Percentiles rank a stretch among this genome's conserved stretches.
Evolutionary conservation across 2,888 invertebrate species (phyloP).

Genomic region (Bugula neritina): DNA sequence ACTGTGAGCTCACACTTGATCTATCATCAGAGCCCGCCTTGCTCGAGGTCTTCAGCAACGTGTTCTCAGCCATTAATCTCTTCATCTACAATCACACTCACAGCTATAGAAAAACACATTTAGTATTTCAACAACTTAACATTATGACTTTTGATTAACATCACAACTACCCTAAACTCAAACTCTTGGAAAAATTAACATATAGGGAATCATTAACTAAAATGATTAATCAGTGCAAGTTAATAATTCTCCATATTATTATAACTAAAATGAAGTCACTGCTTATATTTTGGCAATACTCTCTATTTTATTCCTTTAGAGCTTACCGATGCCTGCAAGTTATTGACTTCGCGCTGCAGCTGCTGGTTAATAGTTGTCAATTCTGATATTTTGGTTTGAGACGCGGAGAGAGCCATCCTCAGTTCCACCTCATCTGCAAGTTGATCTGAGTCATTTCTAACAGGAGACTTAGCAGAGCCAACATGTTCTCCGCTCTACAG

Average conservation of each 20-base stretch:
- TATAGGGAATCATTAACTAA: too few relatives aligned
- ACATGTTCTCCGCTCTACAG: too few relatives aligned
- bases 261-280: too few relatives aligned
- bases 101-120: neutral
- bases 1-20: too few relatives aligned
- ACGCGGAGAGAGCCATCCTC: conserved; percentile 8
- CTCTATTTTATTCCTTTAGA: too few relatives aligned
- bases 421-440: neutral
- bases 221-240: too few relatives aligned
- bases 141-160: too few relatives aligned
- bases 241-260: too few relatives aligned
- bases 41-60: neutral
- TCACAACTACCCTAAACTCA: too few relatives aligned
- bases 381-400: conserved; percentile 19
- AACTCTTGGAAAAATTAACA: too few relatives aligned
- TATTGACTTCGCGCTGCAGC: conserved; percentile 10
- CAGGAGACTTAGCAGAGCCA: neutral
- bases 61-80: neutral
- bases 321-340: conserved; percentile 8
- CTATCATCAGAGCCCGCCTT: neutral
- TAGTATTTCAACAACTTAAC: neutral
- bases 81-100: neutral
- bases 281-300: too few relatives aligned
- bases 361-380: neutral
- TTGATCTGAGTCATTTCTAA: neutral